Evolutionary conservation across 2,797 vertebrate genomes (phyloP), one percentile per base, ranked within the genome.

Genomic region (Trachurus trachurus): DNA sequence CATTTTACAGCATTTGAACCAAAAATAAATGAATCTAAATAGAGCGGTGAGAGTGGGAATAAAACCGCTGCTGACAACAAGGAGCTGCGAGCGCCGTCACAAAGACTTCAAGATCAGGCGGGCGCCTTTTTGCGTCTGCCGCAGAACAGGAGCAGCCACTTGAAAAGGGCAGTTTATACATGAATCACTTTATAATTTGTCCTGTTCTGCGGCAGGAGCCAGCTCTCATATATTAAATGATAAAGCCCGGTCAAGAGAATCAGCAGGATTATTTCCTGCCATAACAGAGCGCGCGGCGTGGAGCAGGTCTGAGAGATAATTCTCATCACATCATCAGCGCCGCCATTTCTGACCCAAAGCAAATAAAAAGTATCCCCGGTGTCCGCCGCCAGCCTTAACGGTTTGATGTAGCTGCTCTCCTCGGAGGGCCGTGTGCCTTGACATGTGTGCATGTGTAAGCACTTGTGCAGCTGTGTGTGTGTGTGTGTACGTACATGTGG

Each of bases 21-120:
- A 94, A 94, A 96, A 96, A 95, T 95, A 95, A 94, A 95, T 88
- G 66, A 84, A 93, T 95, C 91, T 96, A 95, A 95, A 95, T 94
- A 85, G 95, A 96, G 93, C 92, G 89, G 78, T 79, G 91, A 94
- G 89, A 92, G 91, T 93, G 95, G 94, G 94, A 95, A 95, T 95
- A 92, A 87, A 92, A 91, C 78, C 71, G 61, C 85, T 31, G 83
- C 76, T 66, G 88, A 91, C 90, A 90, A 92, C 88, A 90, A 90
- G 92, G 87, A 85, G 82, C 86, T 89, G 85, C 88, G 88, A 92
- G 87, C 47, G 40, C 64, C 72, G 52, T 59, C 90, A 90, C 86
- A 92, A 92, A 92, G 87, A 66, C 87, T 79, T 40, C 4, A 13
- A 82, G 81, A 88, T 87, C 81, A 78, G 82, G 80, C 84, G 26